Evolutionary conservation across 1,140 invertebrate genomes (phyloP).

Genomic region (Lepeophtheirus salmonis): DNA sequence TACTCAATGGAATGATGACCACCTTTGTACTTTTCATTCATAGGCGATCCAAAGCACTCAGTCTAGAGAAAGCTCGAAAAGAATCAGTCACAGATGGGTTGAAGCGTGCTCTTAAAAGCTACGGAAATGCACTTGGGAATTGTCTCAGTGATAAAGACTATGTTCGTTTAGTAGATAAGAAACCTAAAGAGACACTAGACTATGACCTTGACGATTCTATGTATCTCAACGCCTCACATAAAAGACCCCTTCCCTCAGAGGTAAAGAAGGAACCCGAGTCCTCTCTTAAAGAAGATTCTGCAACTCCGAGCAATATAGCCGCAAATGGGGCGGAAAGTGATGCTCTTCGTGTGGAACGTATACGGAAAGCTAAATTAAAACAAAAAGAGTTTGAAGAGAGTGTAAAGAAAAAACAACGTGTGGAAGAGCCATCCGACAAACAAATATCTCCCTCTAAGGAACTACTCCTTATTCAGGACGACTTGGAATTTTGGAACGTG

Average conservation of each 20-base stretch:
- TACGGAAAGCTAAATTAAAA: conserved; percentile 9
- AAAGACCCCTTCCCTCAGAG: neutral
- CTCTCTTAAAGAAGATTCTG: neutral
- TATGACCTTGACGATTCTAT: conserved; percentile 2
- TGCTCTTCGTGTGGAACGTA: neutral
- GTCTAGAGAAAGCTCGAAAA: conserved; percentile 19
- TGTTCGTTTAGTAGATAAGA: conserved; percentile 23
- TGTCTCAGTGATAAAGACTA: conserved; percentile 32
- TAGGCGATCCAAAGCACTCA: conserved; percentile 14
- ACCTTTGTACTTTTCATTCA: too few species aligned
- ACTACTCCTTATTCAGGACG: neutral
- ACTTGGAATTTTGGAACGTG: conserved; percentile 5
- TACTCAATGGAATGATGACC: too few species aligned
- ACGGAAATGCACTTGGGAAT: conserved; percentile 33
- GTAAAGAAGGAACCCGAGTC: neutral
- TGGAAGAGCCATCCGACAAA: neutral
- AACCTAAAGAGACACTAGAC: neutral
- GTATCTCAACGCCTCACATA: neutral
- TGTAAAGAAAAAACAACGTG: neutral
- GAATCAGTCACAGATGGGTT: conserved; percentile 34
- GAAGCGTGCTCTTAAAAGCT: conserved; percentile 32
- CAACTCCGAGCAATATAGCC: neutral
- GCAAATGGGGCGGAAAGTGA: neutral
- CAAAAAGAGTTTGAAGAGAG: conserved; percentile 4
- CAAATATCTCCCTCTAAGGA: neutral